Conservation (phyloP, 2,113 vertebrate genomes). For the Syngnathus typhle region DNA sequence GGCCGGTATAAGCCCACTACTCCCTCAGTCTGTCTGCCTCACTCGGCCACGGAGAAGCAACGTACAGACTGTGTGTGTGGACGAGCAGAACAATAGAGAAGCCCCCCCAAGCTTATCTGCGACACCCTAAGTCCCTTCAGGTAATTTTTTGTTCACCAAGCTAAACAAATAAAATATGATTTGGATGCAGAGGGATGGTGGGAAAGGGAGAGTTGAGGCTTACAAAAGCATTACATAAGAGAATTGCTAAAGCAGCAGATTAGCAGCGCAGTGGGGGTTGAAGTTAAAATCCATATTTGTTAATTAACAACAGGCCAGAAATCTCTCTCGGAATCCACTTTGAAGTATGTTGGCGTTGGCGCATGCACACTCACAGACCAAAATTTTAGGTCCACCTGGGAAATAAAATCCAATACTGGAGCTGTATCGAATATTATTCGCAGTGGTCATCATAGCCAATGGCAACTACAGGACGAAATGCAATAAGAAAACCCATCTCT, state of each 20-base stretch:
- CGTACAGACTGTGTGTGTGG: constrained; percentile 48
- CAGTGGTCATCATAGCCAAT: background rate
- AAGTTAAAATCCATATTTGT: constrained; percentile 32
- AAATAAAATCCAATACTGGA: background rate
- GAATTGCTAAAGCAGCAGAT: constrained; percentile 25
- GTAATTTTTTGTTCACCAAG: constrained; percentile 26
- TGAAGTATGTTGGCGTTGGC: constrained; percentile 1
- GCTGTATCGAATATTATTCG: background rate
- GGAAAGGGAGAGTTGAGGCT: constrained; percentile 4
- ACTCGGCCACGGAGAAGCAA: constrained; percentile 46
- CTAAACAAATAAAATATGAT: constrained; percentile 25
- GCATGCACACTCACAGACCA: background rate
- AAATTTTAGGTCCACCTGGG: background rate
- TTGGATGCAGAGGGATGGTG: constrained; percentile 29
- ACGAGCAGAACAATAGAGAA: constrained; percentile 51
- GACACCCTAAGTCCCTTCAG: constrained; percentile 35
- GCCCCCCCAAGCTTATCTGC: constrained; percentile 22
- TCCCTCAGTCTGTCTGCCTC: constrained; percentile 13
- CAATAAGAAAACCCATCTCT: background rate
- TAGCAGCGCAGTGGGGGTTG: constrained; percentile 16
- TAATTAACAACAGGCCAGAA: constrained; percentile 18
- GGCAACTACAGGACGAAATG: background rate
- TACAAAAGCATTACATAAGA: constrained; percentile 26
- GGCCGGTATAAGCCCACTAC: constrained; percentile 18
- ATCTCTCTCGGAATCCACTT: constrained; percentile 6